Evolutionary conservation across 2,888 invertebrate genomes (phyloP).

Genomic region (Volucella zonaria): DNA sequence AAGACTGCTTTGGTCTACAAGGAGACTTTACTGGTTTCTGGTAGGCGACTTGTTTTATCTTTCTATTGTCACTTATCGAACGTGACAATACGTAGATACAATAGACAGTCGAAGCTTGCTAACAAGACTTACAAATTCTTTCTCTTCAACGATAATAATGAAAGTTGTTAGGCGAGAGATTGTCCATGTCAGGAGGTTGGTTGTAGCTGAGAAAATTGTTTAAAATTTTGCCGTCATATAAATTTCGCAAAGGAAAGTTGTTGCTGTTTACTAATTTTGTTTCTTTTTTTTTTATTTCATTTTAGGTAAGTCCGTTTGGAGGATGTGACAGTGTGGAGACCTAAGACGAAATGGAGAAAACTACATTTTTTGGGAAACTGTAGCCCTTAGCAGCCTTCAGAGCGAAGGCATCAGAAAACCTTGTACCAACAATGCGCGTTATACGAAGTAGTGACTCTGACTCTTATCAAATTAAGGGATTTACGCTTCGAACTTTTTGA

Average conservation of each 20-base stretch:
- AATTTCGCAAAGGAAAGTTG: slow-evolving; percentile 31
- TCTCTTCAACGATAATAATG: slow-evolving; percentile 13
- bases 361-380: too few relatives aligned
- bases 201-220: slow-evolving; percentile 9
- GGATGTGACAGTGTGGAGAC: background rate
- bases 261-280: slow-evolving; percentile 4
- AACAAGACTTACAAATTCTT: background rate
- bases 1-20: background rate
- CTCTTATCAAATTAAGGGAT: too few relatives aligned
- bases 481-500: too few relatives aligned
- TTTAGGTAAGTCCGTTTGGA: slow-evolving; percentile 37
- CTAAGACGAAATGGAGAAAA: background rate
- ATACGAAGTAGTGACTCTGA: too few relatives aligned
- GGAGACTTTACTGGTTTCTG: slow-evolving; percentile 33
- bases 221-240: background rate
- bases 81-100: slow-evolving; percentile 56
- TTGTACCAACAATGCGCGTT: too few relatives aligned
- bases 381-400: too few relatives aligned
- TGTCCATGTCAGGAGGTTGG: slow-evolving; percentile 59
- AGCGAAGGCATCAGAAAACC: too few relatives aligned
- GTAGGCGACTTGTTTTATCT: slow-evolving; percentile 3
- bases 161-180: slow-evolving; percentile 60
- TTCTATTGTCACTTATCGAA: slow-evolving; percentile 8
- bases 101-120: slow-evolving; percentile 39
- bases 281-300: slow-evolving; percentile 36